Evolutionary conservation across 2,797 vertebrate genomes (phyloP).

Genomic region (Syncerus caffer): DNA sequence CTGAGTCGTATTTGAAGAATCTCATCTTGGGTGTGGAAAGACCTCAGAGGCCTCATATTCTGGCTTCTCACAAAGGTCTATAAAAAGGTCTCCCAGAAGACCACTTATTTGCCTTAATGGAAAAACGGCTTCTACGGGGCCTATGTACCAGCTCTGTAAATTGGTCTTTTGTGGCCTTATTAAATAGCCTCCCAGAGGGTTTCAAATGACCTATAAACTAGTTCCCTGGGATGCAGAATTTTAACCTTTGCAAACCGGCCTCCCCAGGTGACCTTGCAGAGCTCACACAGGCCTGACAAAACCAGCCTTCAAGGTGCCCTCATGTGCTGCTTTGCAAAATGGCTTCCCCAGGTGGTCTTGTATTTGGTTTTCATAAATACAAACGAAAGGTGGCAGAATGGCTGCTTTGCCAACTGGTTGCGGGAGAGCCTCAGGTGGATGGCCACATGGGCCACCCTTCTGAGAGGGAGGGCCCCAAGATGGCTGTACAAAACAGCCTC

Average conservation of each 20-base stretch:
- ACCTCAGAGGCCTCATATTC: neutral
- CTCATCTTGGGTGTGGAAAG: neutral
- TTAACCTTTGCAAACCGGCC: neutral
- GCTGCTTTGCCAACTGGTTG: neutral
- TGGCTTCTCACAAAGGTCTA: neutral
- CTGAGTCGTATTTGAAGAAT: neutral
- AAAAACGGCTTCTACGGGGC: neutral
- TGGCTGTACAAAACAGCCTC: neutral
- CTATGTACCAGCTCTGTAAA: neutral
- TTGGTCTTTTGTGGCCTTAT: neutral
- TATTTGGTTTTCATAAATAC: neutral
- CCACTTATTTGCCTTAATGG: neutral
- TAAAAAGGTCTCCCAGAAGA: neutral
- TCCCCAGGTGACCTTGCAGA: neutral
- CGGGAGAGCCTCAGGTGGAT: neutral
- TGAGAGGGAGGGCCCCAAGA: neutral
- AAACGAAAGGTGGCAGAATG: neutral
- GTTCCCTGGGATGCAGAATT: neutral
- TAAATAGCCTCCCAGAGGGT: neutral
- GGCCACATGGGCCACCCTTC: too few relatives aligned
- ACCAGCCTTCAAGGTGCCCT: neutral
- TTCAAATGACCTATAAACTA: neutral
- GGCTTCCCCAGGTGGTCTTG: neutral
- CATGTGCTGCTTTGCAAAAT: rapidly evolving
- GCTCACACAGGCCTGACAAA: neutral